Base-by-base conservation (phyloP, 2,888 invertebrate species). In the Rhagonycha fulva region DNA sequence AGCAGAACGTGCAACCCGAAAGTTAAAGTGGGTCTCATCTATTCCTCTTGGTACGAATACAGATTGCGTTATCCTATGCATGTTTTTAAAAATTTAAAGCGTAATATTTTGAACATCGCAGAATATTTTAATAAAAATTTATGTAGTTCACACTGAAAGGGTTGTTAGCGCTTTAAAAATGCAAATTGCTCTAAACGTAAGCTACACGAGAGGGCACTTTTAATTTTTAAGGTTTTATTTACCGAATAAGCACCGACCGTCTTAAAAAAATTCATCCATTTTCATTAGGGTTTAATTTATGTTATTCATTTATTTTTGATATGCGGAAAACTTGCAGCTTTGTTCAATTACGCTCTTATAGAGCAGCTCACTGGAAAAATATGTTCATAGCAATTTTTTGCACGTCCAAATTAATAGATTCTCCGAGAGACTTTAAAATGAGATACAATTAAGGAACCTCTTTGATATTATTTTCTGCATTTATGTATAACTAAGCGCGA, bases 1-100 rank as follows among this genome's bases (percentile, higher is more conserved):
- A 72, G 74, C 76, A 68, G 74, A 62, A 72, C 76, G 72, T 72
- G 78, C 68, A 63, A 47, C 70, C 71, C 71, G 62, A 74, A 78
- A 78, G 78, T 78, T 78, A 78, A 78, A 78, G 74, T 76, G 70
- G 76, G 76, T 78, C 76, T 66, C 26, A 61, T 66, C 76, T 71
- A 74, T 73, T 74, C 60, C 69, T 73, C 68, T 71, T 68, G 76
- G 74, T 74, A 76, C 62, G 76, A 78, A 78, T 78, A 78, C 78
- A 74, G 78, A 76, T 78, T 78, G 74, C 71, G 66, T 71, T 74
- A 76, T 75, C 75, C 71, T 76, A 75, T 78, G 75, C 76, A 76
- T 72, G 62, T 62, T 28, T 47, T 11, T 3, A 47, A 47, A 24
- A 10, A 24, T 24, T 66, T 23, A 19, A 24, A 24, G n/a, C 63